These are phyloP conservation scores for Diarsia brunnea DNA, from an alignment of 2,888 invertebrate genomes.

Conservation along the genomic window DNA sequence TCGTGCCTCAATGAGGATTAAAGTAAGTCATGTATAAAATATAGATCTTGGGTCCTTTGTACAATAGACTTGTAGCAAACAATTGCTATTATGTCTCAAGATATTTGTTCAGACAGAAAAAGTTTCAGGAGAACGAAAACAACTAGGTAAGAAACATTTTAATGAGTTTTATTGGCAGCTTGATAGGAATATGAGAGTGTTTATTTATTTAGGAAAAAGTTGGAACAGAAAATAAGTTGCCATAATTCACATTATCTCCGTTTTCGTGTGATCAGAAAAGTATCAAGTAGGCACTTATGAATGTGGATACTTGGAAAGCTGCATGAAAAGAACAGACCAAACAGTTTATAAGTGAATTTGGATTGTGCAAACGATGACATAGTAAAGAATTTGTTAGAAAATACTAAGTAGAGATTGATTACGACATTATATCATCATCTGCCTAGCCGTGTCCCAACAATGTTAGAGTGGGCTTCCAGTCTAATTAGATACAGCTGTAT, in stretches of 20 bases:
- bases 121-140: constrained; percentile 9
- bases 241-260: not conserved
- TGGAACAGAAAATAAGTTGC: constrained; percentile 1
- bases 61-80: constrained; percentile 19
- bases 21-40: constrained; percentile 38
- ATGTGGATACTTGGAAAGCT: not conserved
- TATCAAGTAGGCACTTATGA: not conserved
- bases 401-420: not conserved
- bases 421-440: not conserved
- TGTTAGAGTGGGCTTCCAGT: not conserved
- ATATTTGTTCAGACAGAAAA: constrained; percentile 16
- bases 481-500: not conserved
- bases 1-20: constrained; percentile 41
- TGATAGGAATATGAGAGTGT: not conserved
- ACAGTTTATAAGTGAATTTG: not conserved
- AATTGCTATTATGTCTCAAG: constrained; percentile 26
- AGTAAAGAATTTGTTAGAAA: not conserved
- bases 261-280: not conserved
- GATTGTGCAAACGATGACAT: no score
- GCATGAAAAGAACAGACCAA: not conserved
- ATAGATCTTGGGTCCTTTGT: constrained; percentile 35
- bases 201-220: not conserved
- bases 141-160: constrained; percentile 10
- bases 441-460: not conserved
- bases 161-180: constrained; percentile 20